Percentiles rank a stretch among this genome's conserved stretches.
Conservation (phyloP, 2,797 vertebrate genomes). For the Melanotaenia trifasciata region DNA sequence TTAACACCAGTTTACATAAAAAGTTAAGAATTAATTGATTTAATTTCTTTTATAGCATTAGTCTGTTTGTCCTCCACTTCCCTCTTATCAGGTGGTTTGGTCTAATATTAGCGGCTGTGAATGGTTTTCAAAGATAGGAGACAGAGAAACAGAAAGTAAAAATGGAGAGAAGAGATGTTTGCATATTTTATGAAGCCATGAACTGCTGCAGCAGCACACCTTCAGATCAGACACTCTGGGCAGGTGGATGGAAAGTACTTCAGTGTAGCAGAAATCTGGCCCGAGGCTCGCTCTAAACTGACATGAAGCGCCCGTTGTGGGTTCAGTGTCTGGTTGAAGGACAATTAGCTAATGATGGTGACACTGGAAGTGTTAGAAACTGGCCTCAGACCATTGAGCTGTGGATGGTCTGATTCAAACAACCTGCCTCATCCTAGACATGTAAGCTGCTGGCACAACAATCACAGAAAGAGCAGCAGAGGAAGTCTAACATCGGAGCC, state of each 20-base stretch:
- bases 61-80: no score
- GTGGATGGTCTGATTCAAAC: conserved; percentile 10
- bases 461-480: background rate
- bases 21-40: no score
- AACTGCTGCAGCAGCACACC: background rate
- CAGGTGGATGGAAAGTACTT: conserved; percentile 2
- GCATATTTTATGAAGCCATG: background rate
- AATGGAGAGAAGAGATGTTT: background rate
- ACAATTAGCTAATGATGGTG: conserved; percentile 25
- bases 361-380: conserved; percentile 4
- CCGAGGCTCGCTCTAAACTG: background rate
- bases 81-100: background rate
- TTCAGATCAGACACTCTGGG: background rate
- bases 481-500: background rate
- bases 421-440: conserved; percentile 4
- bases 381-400: conserved; percentile 12
- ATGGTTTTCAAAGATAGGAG: background rate
- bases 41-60: no score
- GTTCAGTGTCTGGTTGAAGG: conserved; percentile 18
- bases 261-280: background rate
- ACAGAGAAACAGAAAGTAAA: background rate
- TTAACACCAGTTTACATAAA: no score
- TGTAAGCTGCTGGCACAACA: conserved; percentile 1
- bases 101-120: background rate
- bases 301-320: background rate